phyloP scores from a whole-genome alignment of 2,888 invertebrate genomes.

The Macropis europaea region DNA sequence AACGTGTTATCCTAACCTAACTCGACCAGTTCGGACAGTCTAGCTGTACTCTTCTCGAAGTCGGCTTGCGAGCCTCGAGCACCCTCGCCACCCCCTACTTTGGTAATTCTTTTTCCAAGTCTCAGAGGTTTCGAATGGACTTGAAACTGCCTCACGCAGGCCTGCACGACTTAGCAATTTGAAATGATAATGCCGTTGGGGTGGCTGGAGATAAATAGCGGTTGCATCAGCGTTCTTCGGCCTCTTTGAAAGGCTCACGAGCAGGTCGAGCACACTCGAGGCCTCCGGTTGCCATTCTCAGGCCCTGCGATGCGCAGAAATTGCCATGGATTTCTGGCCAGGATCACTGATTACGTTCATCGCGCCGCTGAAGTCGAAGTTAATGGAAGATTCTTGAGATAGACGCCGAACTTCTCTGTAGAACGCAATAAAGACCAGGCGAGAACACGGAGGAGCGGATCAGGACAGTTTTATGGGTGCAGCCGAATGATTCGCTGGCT shows the following conservation, averaged over 20 bases:
- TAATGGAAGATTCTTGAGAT: background rate
- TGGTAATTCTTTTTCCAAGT: conserved; percentile 19
- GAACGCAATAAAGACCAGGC: background rate
- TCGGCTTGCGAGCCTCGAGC: too few relatives aligned
- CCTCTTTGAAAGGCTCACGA: conserved; percentile 20
- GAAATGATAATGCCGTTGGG: conserved; percentile 46
- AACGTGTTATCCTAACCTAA: too few relatives aligned
- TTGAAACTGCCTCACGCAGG: conserved; percentile 38
- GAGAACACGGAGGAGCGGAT: background rate
- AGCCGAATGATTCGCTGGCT: too few relatives aligned
- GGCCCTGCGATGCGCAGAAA: conserved; percentile 14
- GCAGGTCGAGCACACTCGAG: conserved; percentile 26
- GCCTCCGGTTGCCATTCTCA: conserved; percentile 44
- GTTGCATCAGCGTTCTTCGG: conserved; percentile 48
- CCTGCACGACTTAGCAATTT: conserved; percentile 32
- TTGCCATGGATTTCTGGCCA: conserved; percentile 10
- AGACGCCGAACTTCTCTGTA: background rate
- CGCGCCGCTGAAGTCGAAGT: conserved; percentile 34
- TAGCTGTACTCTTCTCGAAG: too few relatives aligned
- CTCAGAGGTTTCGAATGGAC: background rate
- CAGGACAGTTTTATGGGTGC: too few relatives aligned
- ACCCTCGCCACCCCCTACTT: too few relatives aligned
- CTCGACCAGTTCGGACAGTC: too few relatives aligned
- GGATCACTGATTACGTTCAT: conserved; percentile 61
- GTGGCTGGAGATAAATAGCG: conserved; percentile 46